Conservation (phyloP, 2,797 vertebrate genomes). For the Xerus rutilus region DNA sequence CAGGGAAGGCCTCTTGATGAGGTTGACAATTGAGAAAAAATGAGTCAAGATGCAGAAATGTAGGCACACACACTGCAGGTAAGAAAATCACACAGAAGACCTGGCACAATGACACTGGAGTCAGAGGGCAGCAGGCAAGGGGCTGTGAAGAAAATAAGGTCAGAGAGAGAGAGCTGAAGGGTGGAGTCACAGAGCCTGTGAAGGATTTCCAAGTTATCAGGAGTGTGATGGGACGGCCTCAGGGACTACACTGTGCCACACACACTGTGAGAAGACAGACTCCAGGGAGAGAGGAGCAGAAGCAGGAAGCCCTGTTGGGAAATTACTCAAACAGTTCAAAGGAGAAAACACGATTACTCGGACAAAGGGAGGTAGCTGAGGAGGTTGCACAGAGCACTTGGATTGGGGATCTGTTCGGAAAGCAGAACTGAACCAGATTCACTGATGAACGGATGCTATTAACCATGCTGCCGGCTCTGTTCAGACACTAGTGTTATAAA, state of each 20-base stretch:
- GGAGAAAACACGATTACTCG: neutral
- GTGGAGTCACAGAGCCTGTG: neutral
- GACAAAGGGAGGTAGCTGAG: neutral
- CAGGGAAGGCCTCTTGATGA: neutral
- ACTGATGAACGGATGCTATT: neutral
- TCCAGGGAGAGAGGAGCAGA: too few relatives aligned
- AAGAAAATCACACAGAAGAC: neutral
- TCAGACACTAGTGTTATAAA: neutral
- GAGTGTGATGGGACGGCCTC: neutral
- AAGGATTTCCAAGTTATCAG: neutral
- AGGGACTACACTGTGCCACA: neutral
- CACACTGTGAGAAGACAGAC: neutral
- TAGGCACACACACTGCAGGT: neutral
- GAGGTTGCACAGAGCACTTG: fast-evolving
- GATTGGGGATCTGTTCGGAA: neutral
- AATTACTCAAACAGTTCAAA: neutral
- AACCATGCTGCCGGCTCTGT: neutral
- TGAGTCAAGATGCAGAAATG: neutral
- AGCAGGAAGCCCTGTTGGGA: neutral
- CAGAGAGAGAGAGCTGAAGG: neutral
- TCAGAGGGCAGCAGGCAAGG: neutral
- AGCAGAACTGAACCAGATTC: neutral
- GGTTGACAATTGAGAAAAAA: neutral
- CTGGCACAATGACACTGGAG: neutral
- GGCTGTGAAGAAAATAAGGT: neutral